Conservation (phyloP, 2,113 vertebrate species). For the Perognathus longimembris region DNA sequence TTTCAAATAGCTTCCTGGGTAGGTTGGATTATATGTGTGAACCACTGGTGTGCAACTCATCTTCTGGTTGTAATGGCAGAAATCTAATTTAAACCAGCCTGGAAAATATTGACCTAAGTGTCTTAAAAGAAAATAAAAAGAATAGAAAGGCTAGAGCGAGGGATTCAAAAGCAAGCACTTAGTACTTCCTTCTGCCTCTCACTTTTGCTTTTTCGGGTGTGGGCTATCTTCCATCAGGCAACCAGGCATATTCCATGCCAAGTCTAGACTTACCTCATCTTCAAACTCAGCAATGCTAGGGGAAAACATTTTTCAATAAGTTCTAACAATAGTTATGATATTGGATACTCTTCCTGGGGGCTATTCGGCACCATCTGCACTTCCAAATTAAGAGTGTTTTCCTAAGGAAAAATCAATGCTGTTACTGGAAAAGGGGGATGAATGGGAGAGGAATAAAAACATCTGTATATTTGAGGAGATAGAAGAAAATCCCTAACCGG, state of each 20-base stretch:
- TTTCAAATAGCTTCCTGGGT: too few relatives aligned
- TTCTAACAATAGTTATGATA: neutral
- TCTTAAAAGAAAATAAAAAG: neutral
- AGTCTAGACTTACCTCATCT: neutral
- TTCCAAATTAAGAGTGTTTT: neutral
- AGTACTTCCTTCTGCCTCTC: neutral
- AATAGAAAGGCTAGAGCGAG: neutral
- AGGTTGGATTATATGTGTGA: too few relatives aligned
- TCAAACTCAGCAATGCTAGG: neutral
- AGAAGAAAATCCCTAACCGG: constrained; percentile 29
- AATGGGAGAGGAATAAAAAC: neutral
- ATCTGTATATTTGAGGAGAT: neutral
- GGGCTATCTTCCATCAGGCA: neutral
- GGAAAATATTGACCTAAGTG: neutral
- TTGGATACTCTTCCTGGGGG: neutral
- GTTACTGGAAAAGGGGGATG: neutral
- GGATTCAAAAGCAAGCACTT: constrained; percentile 34
- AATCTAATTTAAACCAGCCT: neutral
- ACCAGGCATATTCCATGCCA: neutral
- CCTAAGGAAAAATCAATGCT: constrained; percentile 26
- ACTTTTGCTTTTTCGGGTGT: neutral
- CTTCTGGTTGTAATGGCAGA: neutral
- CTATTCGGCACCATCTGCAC: neutral
- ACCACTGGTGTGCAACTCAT: too few relatives aligned
- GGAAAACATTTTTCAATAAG: neutral